Evolutionary conservation across 1,140 invertebrate species (phyloP).

Genomic region (Heliconius hermathena): DNA sequence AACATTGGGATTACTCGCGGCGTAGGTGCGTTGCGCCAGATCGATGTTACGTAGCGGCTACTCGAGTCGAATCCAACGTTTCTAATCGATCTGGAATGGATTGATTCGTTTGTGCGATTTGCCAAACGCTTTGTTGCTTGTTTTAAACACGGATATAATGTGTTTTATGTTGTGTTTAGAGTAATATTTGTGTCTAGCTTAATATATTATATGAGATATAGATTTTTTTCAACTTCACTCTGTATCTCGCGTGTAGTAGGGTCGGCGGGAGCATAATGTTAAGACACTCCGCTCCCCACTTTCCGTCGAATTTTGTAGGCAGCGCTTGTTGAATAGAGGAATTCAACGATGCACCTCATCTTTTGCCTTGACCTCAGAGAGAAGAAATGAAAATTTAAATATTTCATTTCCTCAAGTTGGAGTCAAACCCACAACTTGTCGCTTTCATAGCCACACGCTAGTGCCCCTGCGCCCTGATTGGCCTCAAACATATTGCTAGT

Average conservation of each 20-base stretch:
- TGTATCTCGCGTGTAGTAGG: too few species aligned
- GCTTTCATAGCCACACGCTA: too few species aligned
- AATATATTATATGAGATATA: background rate
- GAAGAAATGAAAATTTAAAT: too few species aligned
- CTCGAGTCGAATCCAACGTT: slow-evolving; percentile 59
- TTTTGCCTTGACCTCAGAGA: too few species aligned
- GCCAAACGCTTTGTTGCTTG: slow-evolving; percentile 42
- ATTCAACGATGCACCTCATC: too few species aligned
- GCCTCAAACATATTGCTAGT: background rate
- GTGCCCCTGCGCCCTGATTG: too few species aligned
- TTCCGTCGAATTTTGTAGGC: too few species aligned
- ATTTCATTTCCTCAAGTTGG: too few species aligned
- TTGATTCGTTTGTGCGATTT: slow-evolving; percentile 36
- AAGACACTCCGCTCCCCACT: too few species aligned
- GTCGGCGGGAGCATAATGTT: too few species aligned
- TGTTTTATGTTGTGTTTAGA: background rate
- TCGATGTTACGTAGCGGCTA: slow-evolving; percentile 68
- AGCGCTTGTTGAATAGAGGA: too few species aligned
- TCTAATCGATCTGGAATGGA: slow-evolving; percentile 55
- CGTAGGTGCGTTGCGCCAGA: slow-evolving; percentile 68
- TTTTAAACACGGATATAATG: slow-evolving; percentile 26
- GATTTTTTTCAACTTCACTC: background rate
- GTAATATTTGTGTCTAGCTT: background rate
- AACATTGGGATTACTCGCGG: slow-evolving; percentile 75
- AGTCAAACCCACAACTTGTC: too few species aligned